These are phyloP conservation scores for Silurus asotus DNA, from an alignment of 2,113 vertebrate species.

Conservation along the genomic window DNA sequence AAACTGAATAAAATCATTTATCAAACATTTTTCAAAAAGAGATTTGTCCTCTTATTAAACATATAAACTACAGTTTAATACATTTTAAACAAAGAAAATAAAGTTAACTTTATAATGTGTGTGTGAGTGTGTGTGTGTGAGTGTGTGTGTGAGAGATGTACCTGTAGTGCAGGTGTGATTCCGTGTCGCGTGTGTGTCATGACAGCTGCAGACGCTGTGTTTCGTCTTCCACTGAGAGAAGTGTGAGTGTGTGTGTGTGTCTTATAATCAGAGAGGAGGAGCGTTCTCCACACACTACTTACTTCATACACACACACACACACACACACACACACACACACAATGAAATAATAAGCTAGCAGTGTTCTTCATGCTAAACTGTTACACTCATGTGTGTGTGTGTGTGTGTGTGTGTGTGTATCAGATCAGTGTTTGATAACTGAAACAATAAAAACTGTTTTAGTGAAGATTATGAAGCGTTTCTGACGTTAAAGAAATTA, in stretches of 20 bases:
- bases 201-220: not conserved
- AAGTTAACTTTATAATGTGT: not conserved
- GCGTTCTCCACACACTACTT: not conserved
- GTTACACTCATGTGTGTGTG: not conserved
- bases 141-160: not conserved
- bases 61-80: not conserved
- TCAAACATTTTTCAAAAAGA: not conserved
- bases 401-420: not conserved
- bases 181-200: slow-evolving; percentile 9
- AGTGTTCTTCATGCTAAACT: not conserved
- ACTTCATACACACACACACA: not conserved
- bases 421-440: slow-evolving; percentile 9
- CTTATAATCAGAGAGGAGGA: slow-evolving; percentile 21
- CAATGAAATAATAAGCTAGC: not conserved
- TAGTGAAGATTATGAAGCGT: not conserved
- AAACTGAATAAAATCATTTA: not conserved
- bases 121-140: slow-evolving; percentile 18
- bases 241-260: not conserved
- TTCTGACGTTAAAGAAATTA: not conserved
- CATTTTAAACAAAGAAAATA: not conserved
- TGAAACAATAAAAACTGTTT: not conserved
- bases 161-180: slow-evolving; percentile 9
- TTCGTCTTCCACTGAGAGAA: not conserved
- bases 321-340: slow-evolving; percentile 20
- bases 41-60: not conserved